Evolutionary conservation across 2,113 vertebrate genomes (phyloP).

Genomic region (Romanogobio albipinnatus): DNA sequence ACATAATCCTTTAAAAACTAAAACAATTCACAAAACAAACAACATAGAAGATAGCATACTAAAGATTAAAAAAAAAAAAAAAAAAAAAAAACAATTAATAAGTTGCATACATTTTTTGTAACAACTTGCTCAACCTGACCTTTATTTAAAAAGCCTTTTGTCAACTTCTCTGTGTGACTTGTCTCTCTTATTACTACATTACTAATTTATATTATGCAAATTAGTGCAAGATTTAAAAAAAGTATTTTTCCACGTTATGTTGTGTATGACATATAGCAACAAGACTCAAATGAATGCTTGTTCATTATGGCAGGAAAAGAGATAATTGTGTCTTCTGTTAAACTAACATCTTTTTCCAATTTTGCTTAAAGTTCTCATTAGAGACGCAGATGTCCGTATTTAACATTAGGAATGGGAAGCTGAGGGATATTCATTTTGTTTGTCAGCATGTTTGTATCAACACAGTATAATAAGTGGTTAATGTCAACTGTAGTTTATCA

Average conservation of each 20-base stretch:
- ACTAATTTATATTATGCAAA: background rate
- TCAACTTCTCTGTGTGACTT: background rate
- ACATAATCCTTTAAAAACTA: background rate
- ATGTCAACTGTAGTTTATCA: background rate
- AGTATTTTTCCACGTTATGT: background rate
- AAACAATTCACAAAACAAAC: background rate
- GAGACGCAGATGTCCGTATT: background rate
- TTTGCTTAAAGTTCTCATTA: background rate
- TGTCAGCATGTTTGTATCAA: background rate
- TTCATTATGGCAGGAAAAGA: background rate
- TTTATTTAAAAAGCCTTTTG: background rate
- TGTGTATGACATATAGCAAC: background rate
- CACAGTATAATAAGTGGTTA: background rate
- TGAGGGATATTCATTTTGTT: background rate
- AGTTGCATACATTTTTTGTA: background rate
- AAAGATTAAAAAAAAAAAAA: background rate
- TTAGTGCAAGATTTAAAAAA: background rate
- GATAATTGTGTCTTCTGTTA: background rate
- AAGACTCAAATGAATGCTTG: background rate
- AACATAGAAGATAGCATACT: background rate
- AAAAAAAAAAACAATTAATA: background rate
- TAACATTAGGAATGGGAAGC: background rate
- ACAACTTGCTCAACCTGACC: background rate
- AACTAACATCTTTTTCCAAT: background rate
- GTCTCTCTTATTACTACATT: background rate